Percentiles rank a stretch among this genome's conserved stretches.
These are phyloP conservation scores for Catharus fuscescens DNA, from an alignment of 2,113 vertebrate genomes.

Conservation along the genomic window DNA sequence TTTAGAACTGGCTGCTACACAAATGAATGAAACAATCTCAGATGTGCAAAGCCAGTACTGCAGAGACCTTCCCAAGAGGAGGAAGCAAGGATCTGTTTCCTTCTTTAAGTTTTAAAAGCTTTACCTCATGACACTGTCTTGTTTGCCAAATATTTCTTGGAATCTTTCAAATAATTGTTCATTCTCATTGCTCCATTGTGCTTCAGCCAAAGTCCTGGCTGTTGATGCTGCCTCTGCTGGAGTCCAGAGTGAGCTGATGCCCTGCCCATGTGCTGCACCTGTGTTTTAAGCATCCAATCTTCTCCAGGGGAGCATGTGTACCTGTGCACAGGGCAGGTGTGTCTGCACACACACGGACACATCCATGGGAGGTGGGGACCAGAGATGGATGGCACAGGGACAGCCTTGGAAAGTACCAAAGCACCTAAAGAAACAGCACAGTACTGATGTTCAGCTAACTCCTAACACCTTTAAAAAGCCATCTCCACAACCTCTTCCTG, in stretches of 20 bases:
- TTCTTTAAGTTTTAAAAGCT: constrained; percentile 36
- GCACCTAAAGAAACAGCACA: background rate
- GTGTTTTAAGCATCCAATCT: background rate
- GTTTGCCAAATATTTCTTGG: constrained; percentile 34
- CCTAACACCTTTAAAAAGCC: background rate
- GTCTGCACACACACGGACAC: background rate
- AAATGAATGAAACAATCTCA: constrained; percentile 34
- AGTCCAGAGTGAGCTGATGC: background rate
- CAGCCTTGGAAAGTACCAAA: background rate
- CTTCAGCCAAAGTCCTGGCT: background rate
- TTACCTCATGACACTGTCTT: background rate
- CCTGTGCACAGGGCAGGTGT: background rate
- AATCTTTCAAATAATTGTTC: background rate
- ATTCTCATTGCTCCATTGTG: background rate
- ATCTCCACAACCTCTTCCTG: background rate
- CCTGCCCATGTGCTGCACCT: background rate
- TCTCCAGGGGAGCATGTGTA: too few relatives aligned
- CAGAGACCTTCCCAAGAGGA: constrained; percentile 17
- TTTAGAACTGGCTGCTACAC: constrained; percentile 22
- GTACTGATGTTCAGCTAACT: background rate
- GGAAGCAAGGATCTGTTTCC: constrained; percentile 6
- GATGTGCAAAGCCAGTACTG: background rate
- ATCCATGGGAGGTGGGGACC: background rate
- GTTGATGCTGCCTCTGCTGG: background rate
- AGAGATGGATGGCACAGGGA: background rate